These are phyloP conservation scores for Scyliorhinus canicula DNA, from an alignment of 2,797 vertebrate genomes.

Conservation along the genomic window DNA sequence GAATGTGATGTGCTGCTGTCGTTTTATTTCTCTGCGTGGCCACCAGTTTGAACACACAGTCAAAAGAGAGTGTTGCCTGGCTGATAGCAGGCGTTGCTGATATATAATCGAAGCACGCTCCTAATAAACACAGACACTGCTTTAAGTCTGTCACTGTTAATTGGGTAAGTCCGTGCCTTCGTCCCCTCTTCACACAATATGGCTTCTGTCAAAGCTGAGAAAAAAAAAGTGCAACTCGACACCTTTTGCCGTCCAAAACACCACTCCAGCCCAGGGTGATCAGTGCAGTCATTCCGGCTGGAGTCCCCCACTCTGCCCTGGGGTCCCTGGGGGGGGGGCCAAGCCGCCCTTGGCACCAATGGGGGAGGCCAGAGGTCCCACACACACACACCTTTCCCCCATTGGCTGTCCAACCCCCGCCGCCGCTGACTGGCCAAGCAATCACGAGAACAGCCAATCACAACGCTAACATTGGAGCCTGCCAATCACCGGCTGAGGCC, in stretches of 20 bases:
- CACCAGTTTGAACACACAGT: background rate
- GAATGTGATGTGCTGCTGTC: background rate
- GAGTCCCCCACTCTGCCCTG: no score
- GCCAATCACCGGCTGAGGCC: background rate
- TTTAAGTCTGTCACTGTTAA: background rate
- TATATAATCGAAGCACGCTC: background rate
- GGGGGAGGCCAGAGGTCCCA: background rate
- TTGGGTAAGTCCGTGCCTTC: background rate
- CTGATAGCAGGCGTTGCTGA: background rate
- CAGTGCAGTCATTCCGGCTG: background rate
- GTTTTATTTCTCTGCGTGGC: background rate
- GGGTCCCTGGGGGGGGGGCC: no score
- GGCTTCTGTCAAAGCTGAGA: conserved; percentile 49
- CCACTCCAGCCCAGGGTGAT: background rate
- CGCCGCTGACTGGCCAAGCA: background rate
- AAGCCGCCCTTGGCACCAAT: background rate
- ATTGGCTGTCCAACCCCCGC: background rate
- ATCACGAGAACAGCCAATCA: background rate
- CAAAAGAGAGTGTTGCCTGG: background rate
- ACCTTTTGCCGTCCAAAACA: background rate
- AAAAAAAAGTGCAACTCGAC: conserved; percentile 73
- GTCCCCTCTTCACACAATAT: conserved; percentile 42
- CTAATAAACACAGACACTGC: background rate
- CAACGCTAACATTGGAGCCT: background rate
- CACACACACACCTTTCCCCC: background rate